Evolutionary conservation across 2,113 vertebrate species (phyloP).

Genomic region (Prinia subflava): DNA sequence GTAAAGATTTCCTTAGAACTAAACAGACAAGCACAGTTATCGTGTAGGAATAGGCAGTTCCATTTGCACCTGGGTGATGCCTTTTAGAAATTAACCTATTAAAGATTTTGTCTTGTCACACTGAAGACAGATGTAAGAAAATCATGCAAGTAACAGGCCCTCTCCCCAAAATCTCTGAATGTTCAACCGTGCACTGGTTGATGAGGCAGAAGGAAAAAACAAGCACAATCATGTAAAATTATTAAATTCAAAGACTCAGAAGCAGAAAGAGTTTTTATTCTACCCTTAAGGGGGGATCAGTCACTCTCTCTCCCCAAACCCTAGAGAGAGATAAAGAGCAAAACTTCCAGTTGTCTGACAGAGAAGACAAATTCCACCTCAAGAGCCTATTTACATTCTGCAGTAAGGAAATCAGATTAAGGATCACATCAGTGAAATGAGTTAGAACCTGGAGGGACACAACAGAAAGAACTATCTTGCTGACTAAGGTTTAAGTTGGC

Average conservation of each 20-base stretch:
- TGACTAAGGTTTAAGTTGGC: background rate
- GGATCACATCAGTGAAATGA: background rate
- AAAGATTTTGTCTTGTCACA: background rate
- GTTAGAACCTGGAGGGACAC: background rate
- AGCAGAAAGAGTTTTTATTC: background rate
- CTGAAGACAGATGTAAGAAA: background rate
- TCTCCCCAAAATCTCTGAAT: background rate
- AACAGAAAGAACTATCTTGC: background rate
- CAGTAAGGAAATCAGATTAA: background rate
- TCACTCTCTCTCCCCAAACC: background rate
- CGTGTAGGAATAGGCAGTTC: background rate
- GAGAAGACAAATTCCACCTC: background rate
- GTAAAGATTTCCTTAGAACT: background rate
- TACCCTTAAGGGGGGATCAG: fast-evolving
- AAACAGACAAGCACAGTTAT: background rate
- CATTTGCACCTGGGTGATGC: background rate
- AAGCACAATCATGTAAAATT: background rate
- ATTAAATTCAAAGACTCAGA: background rate
- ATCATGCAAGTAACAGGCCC: background rate
- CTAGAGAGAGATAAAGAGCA: background rate
- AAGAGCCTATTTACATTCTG: background rate
- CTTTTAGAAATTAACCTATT: background rate
- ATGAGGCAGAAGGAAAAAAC: background rate
- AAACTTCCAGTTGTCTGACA: background rate
- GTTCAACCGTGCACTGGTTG: background rate